Percentiles rank a stretch among this genome's conserved stretches.
phyloP scores from a whole-genome alignment of 2,113 vertebrate species.

The Gallinago jamesoni region DNA sequence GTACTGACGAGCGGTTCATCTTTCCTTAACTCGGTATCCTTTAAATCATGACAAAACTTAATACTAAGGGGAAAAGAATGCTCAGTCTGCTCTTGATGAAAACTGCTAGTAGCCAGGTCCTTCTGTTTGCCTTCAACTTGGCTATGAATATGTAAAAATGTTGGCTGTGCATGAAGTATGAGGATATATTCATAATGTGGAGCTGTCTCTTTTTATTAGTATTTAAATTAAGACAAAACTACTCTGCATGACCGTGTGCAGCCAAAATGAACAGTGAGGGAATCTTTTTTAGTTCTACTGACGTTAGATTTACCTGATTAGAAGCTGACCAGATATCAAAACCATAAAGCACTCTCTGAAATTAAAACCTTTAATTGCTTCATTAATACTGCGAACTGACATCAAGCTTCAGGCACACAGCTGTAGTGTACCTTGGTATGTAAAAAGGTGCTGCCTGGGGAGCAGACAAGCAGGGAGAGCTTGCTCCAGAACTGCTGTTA shows the following conservation, averaged over 20 bases:
- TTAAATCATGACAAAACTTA: slow-evolving; percentile 51
- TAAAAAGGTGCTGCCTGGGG: neutral
- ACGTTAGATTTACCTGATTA: slow-evolving; percentile 37
- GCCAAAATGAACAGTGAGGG: neutral
- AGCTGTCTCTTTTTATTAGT: slow-evolving; percentile 52
- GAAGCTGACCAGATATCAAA: slow-evolving; percentile 48
- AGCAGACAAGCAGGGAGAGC: neutral
- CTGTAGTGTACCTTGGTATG: neutral
- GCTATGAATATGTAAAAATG: slow-evolving; percentile 36
- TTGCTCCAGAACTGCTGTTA: neutral
- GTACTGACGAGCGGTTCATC: slow-evolving; percentile 51
- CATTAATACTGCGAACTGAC: slow-evolving; percentile 33
- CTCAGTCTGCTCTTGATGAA: neutral
- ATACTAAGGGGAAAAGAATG: neutral
- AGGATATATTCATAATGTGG: slow-evolving; percentile 36
- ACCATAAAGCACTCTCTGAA: slow-evolving; percentile 31
- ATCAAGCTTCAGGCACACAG: neutral
- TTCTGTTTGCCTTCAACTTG: slow-evolving; percentile 54
- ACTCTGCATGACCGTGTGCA: neutral
- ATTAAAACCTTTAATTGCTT: slow-evolving; percentile 42
- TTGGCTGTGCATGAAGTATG: slow-evolving; percentile 31
- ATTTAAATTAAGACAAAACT: slow-evolving; percentile 45
- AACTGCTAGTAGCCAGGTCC: slow-evolving; percentile 22
- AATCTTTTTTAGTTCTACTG: neutral
- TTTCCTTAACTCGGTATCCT: slow-evolving; percentile 11